Evolutionary conservation across 2,888 invertebrate species (phyloP).

Genomic region (Hartigia nigra): DNA sequence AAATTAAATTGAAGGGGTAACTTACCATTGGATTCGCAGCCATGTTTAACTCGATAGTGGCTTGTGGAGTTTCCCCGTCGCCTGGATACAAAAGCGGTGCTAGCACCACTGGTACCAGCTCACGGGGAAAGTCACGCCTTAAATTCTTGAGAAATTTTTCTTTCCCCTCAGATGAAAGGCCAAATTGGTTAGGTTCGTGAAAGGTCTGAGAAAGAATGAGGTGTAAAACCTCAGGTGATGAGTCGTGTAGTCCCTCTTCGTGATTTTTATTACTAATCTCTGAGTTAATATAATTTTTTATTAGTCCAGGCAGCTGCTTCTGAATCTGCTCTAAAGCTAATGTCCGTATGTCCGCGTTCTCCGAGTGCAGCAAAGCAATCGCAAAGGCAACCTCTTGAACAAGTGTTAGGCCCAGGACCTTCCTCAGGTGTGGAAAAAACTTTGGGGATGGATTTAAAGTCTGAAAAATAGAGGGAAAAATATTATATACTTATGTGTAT

Average conservation of each 20-base stretch:
- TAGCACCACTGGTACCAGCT: slow-evolving; percentile 88
- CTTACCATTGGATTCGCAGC: slow-evolving; percentile 61
- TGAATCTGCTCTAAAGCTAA: slow-evolving; percentile 84
- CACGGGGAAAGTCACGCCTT: slow-evolving; percentile 88
- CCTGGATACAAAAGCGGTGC: slow-evolving; percentile 89
- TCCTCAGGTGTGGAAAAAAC: slow-evolving; percentile 85
- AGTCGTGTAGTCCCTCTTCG: slow-evolving; percentile 90
- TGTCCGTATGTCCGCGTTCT: slow-evolving; percentile 78
- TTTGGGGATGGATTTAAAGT: slow-evolving; percentile 82
- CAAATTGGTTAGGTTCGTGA: slow-evolving; percentile 69
- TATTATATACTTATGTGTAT: neutral
- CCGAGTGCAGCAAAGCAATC: slow-evolving; percentile 84
- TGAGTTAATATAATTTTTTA: slow-evolving; percentile 85
- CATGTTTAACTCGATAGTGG: slow-evolving; percentile 57
- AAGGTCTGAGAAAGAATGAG: slow-evolving; percentile 76
- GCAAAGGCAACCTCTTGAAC: slow-evolving; percentile 94
- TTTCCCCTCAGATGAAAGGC: slow-evolving; percentile 79
- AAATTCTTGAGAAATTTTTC: slow-evolving; percentile 85
- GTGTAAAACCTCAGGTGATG: slow-evolving; percentile 89
- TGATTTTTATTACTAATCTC: slow-evolving; percentile 76
- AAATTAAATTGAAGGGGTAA: neutral
- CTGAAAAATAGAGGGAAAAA: slow-evolving; percentile 67
- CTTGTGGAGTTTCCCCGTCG: slow-evolving; percentile 74
- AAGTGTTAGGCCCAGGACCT: slow-evolving; percentile 85
- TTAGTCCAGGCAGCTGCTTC: slow-evolving; percentile 84